Percentiles rank a stretch among this genome's conserved stretches.
These are phyloP conservation scores for Tarsius wallacei DNA, from an alignment of 2,797 vertebrate genomes.

Conservation along the genomic window DNA sequence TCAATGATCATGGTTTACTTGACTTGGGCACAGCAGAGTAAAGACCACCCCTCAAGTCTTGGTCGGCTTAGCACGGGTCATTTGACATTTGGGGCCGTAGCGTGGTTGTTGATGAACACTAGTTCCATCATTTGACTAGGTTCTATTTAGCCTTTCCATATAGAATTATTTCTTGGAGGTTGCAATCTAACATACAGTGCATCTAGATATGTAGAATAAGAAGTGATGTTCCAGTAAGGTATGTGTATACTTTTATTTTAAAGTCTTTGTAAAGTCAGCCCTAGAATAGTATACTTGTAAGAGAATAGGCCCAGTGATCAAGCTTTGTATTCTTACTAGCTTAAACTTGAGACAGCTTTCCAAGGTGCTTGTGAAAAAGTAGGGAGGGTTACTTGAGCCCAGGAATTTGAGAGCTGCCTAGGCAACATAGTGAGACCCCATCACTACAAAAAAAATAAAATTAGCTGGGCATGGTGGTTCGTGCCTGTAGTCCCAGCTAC, in stretches of 20 bases:
- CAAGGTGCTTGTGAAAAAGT: neutral
- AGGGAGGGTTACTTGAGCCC: neutral
- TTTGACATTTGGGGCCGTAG: neutral
- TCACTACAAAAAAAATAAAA: too few relatives aligned
- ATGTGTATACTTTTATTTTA: neutral
- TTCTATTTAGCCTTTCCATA: neutral
- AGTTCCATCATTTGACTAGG: neutral
- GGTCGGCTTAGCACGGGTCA: neutral
- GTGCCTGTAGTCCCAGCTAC: too few relatives aligned
- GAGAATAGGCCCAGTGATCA: neutral
- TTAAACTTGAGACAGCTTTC: conserved; percentile 12
- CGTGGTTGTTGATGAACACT: neutral
- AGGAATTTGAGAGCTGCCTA: too few relatives aligned
- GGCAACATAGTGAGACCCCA: too few relatives aligned
- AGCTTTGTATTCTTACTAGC: neutral
- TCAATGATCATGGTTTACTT: neutral
- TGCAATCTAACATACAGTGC: neutral
- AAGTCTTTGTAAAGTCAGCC: neutral
- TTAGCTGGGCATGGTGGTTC: too few relatives aligned
- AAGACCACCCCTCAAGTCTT: neutral
- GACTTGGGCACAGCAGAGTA: neutral
- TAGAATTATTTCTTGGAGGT: conserved; percentile 19
- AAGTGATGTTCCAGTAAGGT: neutral
- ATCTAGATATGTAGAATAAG: neutral
- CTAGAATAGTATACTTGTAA: conserved; percentile 28